Conservation (phyloP, 2,113 vertebrate species). For the Tychaedon coryphoeus region DNA sequence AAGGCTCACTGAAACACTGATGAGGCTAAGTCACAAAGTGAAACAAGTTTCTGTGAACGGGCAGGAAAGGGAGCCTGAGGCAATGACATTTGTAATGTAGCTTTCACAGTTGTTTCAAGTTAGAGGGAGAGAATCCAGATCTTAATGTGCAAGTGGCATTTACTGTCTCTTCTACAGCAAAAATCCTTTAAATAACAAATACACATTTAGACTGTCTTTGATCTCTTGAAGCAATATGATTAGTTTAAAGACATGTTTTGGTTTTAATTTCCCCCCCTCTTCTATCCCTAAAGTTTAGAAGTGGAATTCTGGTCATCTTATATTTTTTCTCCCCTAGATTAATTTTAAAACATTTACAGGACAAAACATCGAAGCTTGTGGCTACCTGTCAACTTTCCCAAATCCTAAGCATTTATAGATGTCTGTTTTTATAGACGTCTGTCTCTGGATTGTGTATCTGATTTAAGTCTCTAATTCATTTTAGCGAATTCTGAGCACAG, state of each 20-base stretch:
- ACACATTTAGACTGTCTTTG: background rate
- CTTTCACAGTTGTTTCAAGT: background rate
- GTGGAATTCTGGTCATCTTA: background rate
- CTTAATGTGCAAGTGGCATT: background rate
- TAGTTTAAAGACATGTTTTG: background rate
- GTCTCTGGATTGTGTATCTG: background rate
- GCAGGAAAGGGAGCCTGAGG: background rate
- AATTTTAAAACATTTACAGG: background rate
- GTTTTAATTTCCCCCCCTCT: background rate
- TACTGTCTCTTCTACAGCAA: background rate
- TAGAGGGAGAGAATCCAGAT: background rate
- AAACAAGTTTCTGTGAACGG: background rate
- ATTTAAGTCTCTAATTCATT: background rate
- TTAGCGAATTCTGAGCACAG: background rate
- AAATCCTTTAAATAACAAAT: constrained; percentile 18
- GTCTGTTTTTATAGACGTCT: background rate
- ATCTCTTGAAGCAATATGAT: background rate
- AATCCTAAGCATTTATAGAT: background rate
- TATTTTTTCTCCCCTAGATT: background rate
- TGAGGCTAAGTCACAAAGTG: background rate
- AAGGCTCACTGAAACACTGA: background rate
- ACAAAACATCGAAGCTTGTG: background rate
- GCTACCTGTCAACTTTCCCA: background rate
- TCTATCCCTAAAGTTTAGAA: background rate
- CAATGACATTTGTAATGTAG: background rate